These are phyloP conservation scores for Therioaphis trifolii DNA, from an alignment of 2,888 invertebrate species.

Conservation along the genomic window DNA sequence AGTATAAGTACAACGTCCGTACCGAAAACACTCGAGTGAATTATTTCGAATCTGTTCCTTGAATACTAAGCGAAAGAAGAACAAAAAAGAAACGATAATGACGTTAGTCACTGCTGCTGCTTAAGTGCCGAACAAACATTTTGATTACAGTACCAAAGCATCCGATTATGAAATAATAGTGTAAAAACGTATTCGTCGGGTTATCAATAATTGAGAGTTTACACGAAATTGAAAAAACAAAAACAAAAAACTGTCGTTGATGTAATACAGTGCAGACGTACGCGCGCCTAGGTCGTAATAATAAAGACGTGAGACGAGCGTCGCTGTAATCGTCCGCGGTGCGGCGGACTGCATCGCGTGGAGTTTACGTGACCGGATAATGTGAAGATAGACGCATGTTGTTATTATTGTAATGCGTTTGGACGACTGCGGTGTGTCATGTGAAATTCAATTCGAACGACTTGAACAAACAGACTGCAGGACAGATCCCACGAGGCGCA, in stretches of 20 bases:
- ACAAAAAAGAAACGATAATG: no score
- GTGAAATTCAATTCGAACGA: slow-evolving; percentile 49
- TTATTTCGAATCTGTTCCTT: neutral
- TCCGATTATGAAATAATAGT: no score
- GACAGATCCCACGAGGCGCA: slow-evolving; percentile 15
- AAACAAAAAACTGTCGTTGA: no score
- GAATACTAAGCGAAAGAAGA: neutral
- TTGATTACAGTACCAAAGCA: no score
- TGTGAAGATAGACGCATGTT: slow-evolving; percentile 30
- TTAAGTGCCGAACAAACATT: no score
- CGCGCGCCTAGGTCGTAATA: no score
- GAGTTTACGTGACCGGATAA: slow-evolving; percentile 36
- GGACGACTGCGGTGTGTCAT: slow-evolving; percentile 25
- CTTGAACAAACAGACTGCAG: slow-evolving; percentile 31
- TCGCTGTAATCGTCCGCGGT: neutral
- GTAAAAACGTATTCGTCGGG: no score
- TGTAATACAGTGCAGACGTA: no score
- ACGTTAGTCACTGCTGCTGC: no score
- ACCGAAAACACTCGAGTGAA: neutral
- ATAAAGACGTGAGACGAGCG: neutral
- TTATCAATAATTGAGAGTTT: no score
- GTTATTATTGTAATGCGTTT: slow-evolving; percentile 16
- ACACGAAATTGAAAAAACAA: no score
- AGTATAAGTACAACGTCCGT: neutral
- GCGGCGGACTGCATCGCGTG: neutral